Conservation (phyloP, 2,888 invertebrate species). For the Lepas anatifera region DNA sequence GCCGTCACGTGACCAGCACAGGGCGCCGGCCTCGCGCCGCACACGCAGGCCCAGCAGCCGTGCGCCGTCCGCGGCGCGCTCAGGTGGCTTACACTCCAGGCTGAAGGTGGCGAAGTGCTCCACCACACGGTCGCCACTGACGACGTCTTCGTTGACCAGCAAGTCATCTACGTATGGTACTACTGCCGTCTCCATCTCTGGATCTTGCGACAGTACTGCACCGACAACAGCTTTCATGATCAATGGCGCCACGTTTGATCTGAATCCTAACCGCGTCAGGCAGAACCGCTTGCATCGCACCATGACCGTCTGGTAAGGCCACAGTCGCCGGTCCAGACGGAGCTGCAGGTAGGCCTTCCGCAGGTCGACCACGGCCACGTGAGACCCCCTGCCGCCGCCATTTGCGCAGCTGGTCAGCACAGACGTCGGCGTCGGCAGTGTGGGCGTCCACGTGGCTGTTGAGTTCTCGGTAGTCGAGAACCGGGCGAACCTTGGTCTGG, state of each 20-base stretch:
- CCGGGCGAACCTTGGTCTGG: conserved; percentile 11
- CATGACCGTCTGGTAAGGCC: conserved; percentile 13
- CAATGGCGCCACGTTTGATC: not conserved
- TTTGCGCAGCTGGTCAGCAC: conserved; percentile 11
- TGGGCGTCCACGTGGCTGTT: conserved; percentile 1
- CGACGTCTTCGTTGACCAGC: conserved; percentile 15
- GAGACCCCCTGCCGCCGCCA: not conserved
- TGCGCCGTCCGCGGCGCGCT: conserved; percentile 3
- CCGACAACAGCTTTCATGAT: conserved; percentile 12
- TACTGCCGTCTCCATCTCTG: not conserved
- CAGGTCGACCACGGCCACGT: conserved; percentile 8
- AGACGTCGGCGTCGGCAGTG: conserved; percentile 7
- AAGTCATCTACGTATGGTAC: conserved; percentile 16
- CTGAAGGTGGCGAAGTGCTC: conserved; percentile 4
- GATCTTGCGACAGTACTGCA: not conserved
- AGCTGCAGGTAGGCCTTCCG: too few relatives aligned
- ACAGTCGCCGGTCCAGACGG: too few relatives aligned
- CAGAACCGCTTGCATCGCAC: conserved; percentile 13
- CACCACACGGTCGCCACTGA: not conserved
- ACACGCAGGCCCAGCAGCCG: conserved; percentile 1
- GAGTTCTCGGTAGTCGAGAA: conserved; percentile 15
- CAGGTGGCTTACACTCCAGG: too few relatives aligned
- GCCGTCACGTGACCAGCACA: not conserved
- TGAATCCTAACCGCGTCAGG: conserved; percentile 15
- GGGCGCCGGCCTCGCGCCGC: not conserved